Conservation (phyloP, 2,797 vertebrate genomes). For the Clamator glandarius region DNA sequence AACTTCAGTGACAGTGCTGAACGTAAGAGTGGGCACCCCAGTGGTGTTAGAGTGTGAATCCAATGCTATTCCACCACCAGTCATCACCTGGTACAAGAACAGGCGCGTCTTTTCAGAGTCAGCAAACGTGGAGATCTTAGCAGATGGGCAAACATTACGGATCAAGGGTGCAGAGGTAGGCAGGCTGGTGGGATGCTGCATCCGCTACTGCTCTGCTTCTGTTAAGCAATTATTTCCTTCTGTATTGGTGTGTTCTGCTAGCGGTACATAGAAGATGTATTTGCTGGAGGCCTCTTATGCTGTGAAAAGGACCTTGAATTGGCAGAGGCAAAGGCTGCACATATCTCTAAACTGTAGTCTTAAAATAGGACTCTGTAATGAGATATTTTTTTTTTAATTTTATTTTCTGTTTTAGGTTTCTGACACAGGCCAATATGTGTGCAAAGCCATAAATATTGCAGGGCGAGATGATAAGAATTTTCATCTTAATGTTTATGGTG, state of each 20-base stretch:
- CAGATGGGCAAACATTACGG: constrained; percentile 83
- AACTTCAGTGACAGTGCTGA: constrained; percentile 83
- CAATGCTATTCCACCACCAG: constrained; percentile 90
- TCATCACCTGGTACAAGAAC: constrained; percentile 95
- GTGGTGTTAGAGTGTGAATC: constrained; percentile 89
- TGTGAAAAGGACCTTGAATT: not conserved
- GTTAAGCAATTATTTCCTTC: not conserved
- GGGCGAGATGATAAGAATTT: constrained; percentile 96
- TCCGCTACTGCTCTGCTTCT: not conserved
- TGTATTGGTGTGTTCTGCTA: not conserved
- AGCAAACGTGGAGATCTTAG: constrained; percentile 76
- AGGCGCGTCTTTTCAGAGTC: constrained; percentile 81
- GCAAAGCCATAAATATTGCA: constrained; percentile 93
- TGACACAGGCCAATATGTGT: constrained; percentile 95
- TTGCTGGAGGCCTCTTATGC: not conserved
- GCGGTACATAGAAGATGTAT: not conserved
- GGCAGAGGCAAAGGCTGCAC: not conserved
- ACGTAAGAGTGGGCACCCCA: constrained; percentile 79
- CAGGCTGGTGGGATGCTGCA: not conserved
- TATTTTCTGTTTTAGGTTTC: constrained; percentile 85
- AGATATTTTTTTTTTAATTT: not conserved
- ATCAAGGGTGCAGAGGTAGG: constrained; percentile 88
- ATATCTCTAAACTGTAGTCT: not conserved
- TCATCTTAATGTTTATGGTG: constrained; percentile 94
- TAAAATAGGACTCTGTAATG: not conserved